These are phyloP conservation scores for Tenualosa thibaudeaui DNA, from an alignment of 2,797 vertebrate genomes.

Conservation along the genomic window DNA sequence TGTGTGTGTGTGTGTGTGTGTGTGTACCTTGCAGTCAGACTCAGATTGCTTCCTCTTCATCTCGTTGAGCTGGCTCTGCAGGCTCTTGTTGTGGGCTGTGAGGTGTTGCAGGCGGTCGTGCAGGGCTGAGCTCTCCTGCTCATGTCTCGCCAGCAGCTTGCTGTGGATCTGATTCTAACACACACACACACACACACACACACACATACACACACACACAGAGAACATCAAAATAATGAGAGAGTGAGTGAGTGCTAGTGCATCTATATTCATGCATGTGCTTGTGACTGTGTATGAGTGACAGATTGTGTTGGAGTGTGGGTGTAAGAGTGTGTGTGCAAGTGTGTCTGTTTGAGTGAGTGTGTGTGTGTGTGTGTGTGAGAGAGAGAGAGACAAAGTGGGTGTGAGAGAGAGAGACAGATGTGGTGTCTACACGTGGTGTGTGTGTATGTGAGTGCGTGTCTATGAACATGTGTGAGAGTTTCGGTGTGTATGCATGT, in stretches of 20 bases:
- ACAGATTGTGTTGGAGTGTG: background rate
- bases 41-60: conserved; percentile 91
- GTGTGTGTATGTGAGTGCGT: too few species aligned
- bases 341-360: conserved; percentile 1
- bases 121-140: conserved; percentile 84
- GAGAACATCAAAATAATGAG: too few species aligned
- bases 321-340: background rate
- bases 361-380: too few species aligned
- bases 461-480: background rate
- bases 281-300: background rate
- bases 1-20: background rate
- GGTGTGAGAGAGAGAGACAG: too few species aligned
- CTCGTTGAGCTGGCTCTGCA: conserved; percentile 88
- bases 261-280: background rate
- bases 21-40: conserved; percentile 88
- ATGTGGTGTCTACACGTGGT: too few species aligned
- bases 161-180: conserved; percentile 86
- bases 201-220: background rate
- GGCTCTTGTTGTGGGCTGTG: conserved; percentile 87
- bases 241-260: background rate
- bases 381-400: too few species aligned
- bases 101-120: conserved; percentile 86
- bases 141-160: conserved; percentile 84
- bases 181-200: background rate
- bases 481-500: background rate